Base-by-base conservation (phyloP, 2,113 vertebrate species). In the Etheostoma spectabile region DNA sequence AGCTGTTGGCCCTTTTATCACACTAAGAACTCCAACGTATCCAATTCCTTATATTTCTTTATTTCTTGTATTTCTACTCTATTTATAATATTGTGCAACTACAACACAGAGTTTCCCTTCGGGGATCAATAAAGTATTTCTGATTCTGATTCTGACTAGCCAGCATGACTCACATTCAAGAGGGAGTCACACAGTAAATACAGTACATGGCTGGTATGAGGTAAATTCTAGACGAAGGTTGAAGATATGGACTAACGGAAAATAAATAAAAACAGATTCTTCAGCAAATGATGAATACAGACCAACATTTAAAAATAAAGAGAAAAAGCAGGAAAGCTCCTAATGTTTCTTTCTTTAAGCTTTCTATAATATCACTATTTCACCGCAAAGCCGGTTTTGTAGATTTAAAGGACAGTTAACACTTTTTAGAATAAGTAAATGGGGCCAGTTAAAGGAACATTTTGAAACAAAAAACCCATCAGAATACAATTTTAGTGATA, bases 141-240 rank as follows among this genome's bases (percentile, higher is more conserved):
- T n/a, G n/a, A n/a, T n/a, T n/a, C n/a, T n/a, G n/a, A n/a, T n/a
- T n/a, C n/a, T n/a, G n/a, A n/a, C 61, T 42, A 11, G 62, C 48
- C 70, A 66, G 73, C 61, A 77, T 86, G 86, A 85, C n/a, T 91
- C 79, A 80, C 67, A 33, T 57, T 80, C 46, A 53, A 73, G 48
- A 86, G 42, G 70, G 74, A 88, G 75, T 88, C 75, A 76, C 46
- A 82, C 69, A 72, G 48, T 53, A 66, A 64, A 83, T 74, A 78
- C 71, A 73, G 79, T 68, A 59, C 77, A 61, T 53, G 62, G 35
- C 51, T 69, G 15, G 16, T 63, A 72, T 80, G 35, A 75, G 33
- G 64, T 63, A 83, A 68, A 81, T 83, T 66, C 24, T 45, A 68
- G 60, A 74, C 60, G 15, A 42, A 11, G 16, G 51, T 49, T 14